A percentile compares a stretch with the other conserved stretches of the same genome.
Conservation (phyloP, 2,797 vertebrate species). For the Urocyon cinereoargenteus region DNA sequence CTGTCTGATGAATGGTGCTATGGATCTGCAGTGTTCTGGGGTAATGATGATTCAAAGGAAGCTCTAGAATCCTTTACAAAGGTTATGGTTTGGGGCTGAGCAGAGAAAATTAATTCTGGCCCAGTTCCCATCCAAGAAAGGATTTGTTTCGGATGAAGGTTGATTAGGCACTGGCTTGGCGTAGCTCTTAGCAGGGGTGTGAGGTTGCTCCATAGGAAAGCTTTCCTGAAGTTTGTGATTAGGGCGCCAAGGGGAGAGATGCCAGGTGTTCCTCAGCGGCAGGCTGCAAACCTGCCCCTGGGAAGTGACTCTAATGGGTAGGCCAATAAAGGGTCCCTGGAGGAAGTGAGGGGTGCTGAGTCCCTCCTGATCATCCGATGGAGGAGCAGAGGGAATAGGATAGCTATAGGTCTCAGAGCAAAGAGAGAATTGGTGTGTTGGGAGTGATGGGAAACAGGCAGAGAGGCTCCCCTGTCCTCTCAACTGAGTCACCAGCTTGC, state of each 20-base stretch:
- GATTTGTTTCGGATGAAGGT: neutral
- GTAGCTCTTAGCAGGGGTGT: neutral
- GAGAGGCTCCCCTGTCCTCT: neutral
- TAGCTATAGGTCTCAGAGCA: neutral
- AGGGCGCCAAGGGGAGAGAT: neutral
- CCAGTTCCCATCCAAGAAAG: neutral
- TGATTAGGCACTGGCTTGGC: neutral
- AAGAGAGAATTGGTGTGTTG: neutral
- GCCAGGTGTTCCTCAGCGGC: neutral
- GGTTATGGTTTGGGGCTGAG: constrained; percentile 18
- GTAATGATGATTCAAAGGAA: neutral
- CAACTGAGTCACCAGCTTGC: neutral
- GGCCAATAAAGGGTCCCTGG: neutral
- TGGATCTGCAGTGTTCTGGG: neutral
- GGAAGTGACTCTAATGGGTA: neutral
- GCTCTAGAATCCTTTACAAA: constrained; percentile 44
- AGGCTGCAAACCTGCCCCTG: constrained; percentile 11
- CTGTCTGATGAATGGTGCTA: neutral
- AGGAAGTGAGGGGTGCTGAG: neutral
- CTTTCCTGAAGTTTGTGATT: neutral
- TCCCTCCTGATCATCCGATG: neutral
- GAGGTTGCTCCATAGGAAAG: neutral
- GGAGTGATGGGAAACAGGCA: neutral
- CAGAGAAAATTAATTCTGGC: constrained; percentile 1
- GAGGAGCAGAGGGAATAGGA: neutral